phyloP scores from a whole-genome alignment of 2,888 invertebrate genomes.

The Pycnomerus fuliginosus region DNA sequence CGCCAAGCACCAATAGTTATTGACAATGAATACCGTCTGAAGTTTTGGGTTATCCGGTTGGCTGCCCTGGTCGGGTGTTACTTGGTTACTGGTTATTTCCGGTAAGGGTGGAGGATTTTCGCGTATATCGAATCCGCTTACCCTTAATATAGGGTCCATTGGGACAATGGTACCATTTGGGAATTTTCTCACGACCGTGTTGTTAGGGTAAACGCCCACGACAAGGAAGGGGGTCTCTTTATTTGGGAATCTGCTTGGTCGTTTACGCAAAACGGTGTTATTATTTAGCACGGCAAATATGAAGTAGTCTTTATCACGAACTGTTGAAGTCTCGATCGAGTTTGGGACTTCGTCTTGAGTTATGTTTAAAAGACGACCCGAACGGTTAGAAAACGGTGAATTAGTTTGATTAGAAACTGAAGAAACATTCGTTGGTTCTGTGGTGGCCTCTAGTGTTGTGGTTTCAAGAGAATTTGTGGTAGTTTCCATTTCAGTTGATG shows the following conservation, averaged over 20 bases:
- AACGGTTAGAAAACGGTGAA: conserved; percentile 29
- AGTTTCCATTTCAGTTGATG: conserved; percentile 7
- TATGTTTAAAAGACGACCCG: conserved; percentile 39
- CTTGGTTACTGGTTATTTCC: conserved; percentile 67
- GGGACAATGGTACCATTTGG: conserved; percentile 79
- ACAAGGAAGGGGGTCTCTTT: conserved; percentile 73
- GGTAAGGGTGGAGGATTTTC: conserved; percentile 57
- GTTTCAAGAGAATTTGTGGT: conserved; percentile 18
- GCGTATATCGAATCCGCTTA: conserved; percentile 62
- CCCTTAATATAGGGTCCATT: conserved; percentile 56
- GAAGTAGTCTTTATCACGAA: conserved; percentile 67
- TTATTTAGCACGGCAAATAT: conserved; percentile 77
- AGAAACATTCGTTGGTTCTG: no score
- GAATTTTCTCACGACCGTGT: conserved; percentile 75
- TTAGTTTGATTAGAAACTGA: conserved; percentile 20
- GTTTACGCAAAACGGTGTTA: conserved; percentile 75
- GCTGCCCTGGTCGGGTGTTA: conserved; percentile 52
- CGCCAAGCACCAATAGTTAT: conserved; percentile 42
- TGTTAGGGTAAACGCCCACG: conserved; percentile 75
- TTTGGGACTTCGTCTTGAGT: conserved; percentile 34
- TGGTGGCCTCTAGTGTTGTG: no score
- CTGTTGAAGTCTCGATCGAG: conserved; percentile 33
- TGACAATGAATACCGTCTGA: conserved; percentile 55
- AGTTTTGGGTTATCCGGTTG: conserved; percentile 56
- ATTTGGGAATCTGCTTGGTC: conserved; percentile 66